phyloP scores from a whole-genome alignment of 2,888 invertebrate species.

The Herminia tarsipennalis region DNA sequence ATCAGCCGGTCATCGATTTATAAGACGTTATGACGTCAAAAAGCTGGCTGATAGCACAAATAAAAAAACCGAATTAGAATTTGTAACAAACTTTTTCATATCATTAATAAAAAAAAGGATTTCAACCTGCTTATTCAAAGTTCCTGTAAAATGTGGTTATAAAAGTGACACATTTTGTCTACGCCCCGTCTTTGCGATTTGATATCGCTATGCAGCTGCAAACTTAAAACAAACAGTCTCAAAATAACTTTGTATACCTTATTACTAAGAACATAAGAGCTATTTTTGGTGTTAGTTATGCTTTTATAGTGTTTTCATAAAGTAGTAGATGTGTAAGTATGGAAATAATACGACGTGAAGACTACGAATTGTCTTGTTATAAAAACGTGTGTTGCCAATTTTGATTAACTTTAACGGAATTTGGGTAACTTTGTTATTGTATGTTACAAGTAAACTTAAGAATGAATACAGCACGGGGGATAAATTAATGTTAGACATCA shows the following conservation, averaged over 20 bases:
- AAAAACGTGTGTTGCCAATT: constrained; percentile 51
- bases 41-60: too few species aligned
- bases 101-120: constrained; percentile 39
- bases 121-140: constrained; percentile 57
- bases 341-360: constrained; percentile 80
- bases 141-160: constrained; percentile 64
- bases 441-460: too few species aligned
- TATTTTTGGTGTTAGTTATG: neutral
- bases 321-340: constrained; percentile 56
- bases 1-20: too few species aligned
- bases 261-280: neutral
- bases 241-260: constrained; percentile 8
- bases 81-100: neutral
- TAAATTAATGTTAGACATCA: too few species aligned
- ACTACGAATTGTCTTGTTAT: constrained; percentile 78
- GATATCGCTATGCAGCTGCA: constrained; percentile 48
- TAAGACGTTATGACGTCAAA: too few species aligned
- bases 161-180: constrained; percentile 70
- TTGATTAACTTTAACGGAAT: neutral
- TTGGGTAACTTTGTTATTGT: neutral
- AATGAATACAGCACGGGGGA: too few species aligned
- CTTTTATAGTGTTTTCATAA: constrained; percentile 7
- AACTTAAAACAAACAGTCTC: constrained; percentile 11
- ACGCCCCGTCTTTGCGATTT: constrained; percentile 65
- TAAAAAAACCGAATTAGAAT: too few species aligned